phyloP scores from a whole-genome alignment of 2,797 vertebrate genomes.

The Mallotus villosus region DNA sequence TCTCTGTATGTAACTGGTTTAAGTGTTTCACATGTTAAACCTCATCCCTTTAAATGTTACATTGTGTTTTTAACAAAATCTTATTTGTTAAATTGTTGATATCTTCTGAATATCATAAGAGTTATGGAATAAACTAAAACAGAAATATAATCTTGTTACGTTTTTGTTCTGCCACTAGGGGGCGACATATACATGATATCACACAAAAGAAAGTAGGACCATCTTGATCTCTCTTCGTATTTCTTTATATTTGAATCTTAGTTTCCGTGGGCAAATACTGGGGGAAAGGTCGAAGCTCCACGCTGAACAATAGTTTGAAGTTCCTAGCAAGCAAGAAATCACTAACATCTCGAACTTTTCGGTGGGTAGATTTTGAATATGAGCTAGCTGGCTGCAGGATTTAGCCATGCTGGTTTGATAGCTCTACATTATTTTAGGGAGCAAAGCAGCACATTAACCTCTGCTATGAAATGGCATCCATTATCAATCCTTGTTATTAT shows the following conservation, averaged over 20 bases:
- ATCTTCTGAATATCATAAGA: constrained; percentile 62
- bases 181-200: background rate
- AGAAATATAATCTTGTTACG: constrained; percentile 7
- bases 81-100: constrained; percentile 70
- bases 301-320: background rate
- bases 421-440: too few species aligned
- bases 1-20: constrained; percentile 66
- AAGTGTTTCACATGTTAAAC: constrained; percentile 70
- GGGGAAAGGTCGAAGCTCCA: too few species aligned
- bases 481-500: too few species aligned
- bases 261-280: too few species aligned
- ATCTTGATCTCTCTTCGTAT: too few species aligned
- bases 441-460: background rate
- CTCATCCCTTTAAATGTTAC: constrained; percentile 67
- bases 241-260: too few species aligned
- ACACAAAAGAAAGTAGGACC: background rate
- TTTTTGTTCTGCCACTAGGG: constrained; percentile 18
- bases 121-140: constrained; percentile 65
- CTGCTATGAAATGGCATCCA: too few species aligned
- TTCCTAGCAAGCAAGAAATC: background rate
- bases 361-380: too few species aligned
- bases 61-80: constrained; percentile 65
- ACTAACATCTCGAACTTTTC: too few species aligned
- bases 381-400: background rate
- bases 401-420: too few species aligned